These are phyloP conservation scores for Acanthosepion pharaonis DNA, from an alignment of 2,888 invertebrate species.

Conservation along the genomic window DNA sequence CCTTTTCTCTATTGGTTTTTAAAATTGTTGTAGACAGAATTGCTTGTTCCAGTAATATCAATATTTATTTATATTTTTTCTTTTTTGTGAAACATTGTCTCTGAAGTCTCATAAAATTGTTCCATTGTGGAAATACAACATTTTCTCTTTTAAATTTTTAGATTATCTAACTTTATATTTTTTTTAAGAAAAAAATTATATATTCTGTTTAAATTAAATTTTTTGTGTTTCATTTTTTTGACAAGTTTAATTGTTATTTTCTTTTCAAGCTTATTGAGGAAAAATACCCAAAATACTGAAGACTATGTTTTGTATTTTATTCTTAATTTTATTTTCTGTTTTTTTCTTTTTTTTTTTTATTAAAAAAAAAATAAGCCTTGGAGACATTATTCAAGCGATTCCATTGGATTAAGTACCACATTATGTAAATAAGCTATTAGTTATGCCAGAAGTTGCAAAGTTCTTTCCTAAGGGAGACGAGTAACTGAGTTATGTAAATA, in stretches of 20 bases:
- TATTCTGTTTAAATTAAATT: background rate
- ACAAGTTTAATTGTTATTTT: background rate
- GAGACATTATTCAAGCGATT: background rate
- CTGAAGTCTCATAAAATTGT: background rate
- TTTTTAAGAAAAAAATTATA: background rate
- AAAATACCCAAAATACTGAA: background rate
- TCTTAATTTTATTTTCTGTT: background rate
- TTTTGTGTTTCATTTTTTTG: background rate
- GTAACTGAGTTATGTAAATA: conserved; percentile 33
- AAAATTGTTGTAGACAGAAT: background rate
- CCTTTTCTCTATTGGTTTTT: background rate
- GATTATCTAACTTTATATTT: background rate
- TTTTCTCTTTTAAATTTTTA: background rate
- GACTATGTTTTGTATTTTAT: background rate
- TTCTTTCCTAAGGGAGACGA: background rate
- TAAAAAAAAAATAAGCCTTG: background rate
- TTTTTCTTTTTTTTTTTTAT: background rate
- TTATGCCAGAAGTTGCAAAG: conserved; percentile 33
- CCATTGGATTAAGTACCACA: conserved; percentile 20
- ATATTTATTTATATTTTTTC: background rate
- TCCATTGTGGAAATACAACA: background rate
- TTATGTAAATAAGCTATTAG: conserved; percentile 6
- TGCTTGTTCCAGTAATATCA: background rate
- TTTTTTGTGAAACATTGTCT: background rate
- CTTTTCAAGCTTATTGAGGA: background rate